Evolutionary conservation across 2,888 invertebrate species (phyloP), one percentile per base, ranked within the genome.

Genomic region (Tuberolachnus salignus): DNA sequence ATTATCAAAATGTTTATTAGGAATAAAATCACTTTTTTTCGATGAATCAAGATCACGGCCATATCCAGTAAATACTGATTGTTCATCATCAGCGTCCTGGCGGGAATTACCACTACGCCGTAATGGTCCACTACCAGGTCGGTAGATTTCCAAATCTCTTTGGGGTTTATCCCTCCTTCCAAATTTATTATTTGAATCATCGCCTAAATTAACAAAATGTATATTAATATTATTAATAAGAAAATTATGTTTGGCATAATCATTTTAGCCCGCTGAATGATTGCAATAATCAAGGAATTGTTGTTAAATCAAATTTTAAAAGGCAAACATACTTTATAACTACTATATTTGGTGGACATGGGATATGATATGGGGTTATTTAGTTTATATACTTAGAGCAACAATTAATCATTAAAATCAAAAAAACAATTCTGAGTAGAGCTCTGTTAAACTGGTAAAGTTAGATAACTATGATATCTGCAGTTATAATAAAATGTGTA

Each of bases 61-160:
- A 16, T 19, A 75, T n/a, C 63, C 23, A n/a, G 72, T 72, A 73
- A 55, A 73, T 64, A 74, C 74, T 57, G 80, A 80, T 53, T 69
- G 57, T 34, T 81, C 75, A 42, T 81, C 80, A 34, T 81, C 81
- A 26, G 13, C 59, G 23, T 73, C 74, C 34, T 81, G 80, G 11
- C 82, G 83, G 55, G 72, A 75, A 55, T 72, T 80, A 83, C 88
- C 89, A 82, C 91, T 89, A 86, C 91, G 90, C 84, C 90, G 88
- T 82, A 92, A 86, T 82, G 91, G 91, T 82, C 92, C 92, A 87
- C 92, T 92, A 83, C 92, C 92, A 85, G 92, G 92, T 85, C 89
- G 90, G 84, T 93, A 92, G 82, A 92, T 87, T 86, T 89, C 89
- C 86, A 91, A 90, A 84, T 81, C 81, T 72, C 72, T 80, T 53